A percentile compares a stretch with the other conserved stretches of the same genome.
phyloP scores from a whole-genome alignment of 2,888 invertebrate genomes.

The Andrena fulva region DNA sequence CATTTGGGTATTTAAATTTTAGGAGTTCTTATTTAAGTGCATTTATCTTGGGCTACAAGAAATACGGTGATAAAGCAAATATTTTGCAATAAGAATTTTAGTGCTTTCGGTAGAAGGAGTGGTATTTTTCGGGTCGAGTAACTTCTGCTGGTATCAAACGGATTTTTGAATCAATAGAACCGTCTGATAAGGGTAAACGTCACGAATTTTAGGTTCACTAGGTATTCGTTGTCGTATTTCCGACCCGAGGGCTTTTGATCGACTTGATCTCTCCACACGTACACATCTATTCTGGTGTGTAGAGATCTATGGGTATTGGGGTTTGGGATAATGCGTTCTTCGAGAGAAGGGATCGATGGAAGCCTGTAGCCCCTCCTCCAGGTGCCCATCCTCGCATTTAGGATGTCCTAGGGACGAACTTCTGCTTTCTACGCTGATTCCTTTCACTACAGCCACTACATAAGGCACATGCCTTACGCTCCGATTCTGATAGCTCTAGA shows the following conservation, averaged over 20 bases:
- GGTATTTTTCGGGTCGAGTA: neutral
- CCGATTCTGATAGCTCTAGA: neutral
- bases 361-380: slow-evolving; percentile 25
- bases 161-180: neutral
- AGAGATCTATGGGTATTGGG: neutral
- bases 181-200: neutral
- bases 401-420: slow-evolving; percentile 3
- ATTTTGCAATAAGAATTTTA: no score
- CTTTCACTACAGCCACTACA: slow-evolving; percentile 34
- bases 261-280: slow-evolving; percentile 19
- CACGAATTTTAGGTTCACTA: slow-evolving; percentile 10
- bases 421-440: slow-evolving; percentile 30
- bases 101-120: no score
- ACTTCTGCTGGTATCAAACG: neutral
- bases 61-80: no score
- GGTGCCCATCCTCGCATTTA: neutral
- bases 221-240: slow-evolving; percentile 4
- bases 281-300: neutral
- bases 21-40: no score
- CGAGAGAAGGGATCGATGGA: slow-evolving; percentile 56
- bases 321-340: slow-evolving; percentile 44
- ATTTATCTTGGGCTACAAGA: no score
- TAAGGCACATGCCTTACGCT: neutral
- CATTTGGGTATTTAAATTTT: no score
- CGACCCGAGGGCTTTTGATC: slow-evolving; percentile 7